phyloP scores from a whole-genome alignment of 2,888 invertebrate species.

The Platycheirus albimanus region DNA sequence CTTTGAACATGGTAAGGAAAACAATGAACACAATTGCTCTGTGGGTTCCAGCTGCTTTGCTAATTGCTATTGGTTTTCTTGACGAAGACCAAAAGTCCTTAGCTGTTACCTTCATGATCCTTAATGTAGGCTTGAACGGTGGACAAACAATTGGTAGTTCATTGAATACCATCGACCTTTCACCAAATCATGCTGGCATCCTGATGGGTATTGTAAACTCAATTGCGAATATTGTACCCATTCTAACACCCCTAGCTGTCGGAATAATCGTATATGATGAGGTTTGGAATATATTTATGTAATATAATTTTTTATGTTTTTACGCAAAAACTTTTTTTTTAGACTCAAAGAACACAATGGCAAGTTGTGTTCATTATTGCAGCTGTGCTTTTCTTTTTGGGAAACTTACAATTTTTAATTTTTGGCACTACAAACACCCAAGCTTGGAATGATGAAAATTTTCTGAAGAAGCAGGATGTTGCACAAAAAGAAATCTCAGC shows the following conservation, averaged over 20 bases:
- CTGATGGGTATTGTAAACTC: constrained; percentile 86
- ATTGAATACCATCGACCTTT: constrained; percentile 85
- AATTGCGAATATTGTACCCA: constrained; percentile 84
- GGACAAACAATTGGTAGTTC: constrained; percentile 82
- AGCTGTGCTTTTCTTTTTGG: constrained; percentile 86
- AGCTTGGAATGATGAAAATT: constrained; percentile 85
- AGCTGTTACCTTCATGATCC: constrained; percentile 83
- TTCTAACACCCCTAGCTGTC: constrained; percentile 84
- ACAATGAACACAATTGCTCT: constrained; percentile 76
- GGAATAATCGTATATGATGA: constrained; percentile 83
- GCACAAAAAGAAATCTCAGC: background rate
- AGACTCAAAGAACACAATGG: constrained; percentile 86
- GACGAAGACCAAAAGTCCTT: constrained; percentile 78
- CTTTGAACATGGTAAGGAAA: constrained; percentile 76
- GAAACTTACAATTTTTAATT: constrained; percentile 86
- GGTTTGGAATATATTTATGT: constrained; percentile 75
- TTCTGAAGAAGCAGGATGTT: background rate
- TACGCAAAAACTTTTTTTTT: too few relatives aligned
- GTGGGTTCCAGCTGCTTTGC: constrained; percentile 83
- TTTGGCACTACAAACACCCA: constrained; percentile 86
- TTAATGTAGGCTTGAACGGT: constrained; percentile 82
- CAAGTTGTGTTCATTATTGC: constrained; percentile 87
- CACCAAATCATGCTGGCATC: constrained; percentile 86
- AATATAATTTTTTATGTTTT: background rate
- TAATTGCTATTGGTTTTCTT: constrained; percentile 83